Evolutionary conservation across 2,888 invertebrate genomes (phyloP).

Genomic region (Drosophila falleni): DNA sequence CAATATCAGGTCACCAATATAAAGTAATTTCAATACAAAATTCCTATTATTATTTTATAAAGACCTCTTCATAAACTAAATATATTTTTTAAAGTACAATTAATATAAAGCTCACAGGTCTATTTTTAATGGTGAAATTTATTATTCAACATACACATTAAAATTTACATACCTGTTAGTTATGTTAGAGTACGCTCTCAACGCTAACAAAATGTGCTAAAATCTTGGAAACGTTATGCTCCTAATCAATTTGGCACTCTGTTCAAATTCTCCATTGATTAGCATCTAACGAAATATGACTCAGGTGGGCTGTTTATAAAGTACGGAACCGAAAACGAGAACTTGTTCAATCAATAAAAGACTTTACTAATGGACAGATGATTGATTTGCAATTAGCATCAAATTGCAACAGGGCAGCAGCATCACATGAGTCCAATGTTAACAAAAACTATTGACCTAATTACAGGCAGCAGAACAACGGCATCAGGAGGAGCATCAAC

Average conservation of each 20-base stretch:
- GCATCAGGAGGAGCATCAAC: slow-evolving; percentile 10
- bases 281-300: slow-evolving; percentile 47
- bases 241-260: slow-evolving; percentile 46
- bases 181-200: slow-evolving; percentile 16
- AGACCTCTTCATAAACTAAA: neutral
- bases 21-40: neutral
- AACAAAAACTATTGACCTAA: slow-evolving; percentile 62
- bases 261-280: slow-evolving; percentile 41
- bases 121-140: neutral
- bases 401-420: slow-evolving; percentile 6
- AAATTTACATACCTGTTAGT: slow-evolving; percentile 22
- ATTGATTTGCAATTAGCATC: slow-evolving; percentile 73
- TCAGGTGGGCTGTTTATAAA: slow-evolving; percentile 25
- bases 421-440: slow-evolving; percentile 63
- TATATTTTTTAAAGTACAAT: neutral
- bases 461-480: slow-evolving; percentile 53
- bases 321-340: neutral
- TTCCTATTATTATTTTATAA: neutral
- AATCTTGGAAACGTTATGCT: slow-evolving; percentile 39
- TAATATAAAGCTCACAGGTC: neutral
- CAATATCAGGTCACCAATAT: neutral
- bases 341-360: slow-evolving; percentile 22
- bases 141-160: too few species aligned
- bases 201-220: slow-evolving; percentile 60
- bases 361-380: slow-evolving; percentile 61